Base-by-base conservation (phyloP, 2,113 vertebrate species). In the Tragelaphus scriptus region DNA sequence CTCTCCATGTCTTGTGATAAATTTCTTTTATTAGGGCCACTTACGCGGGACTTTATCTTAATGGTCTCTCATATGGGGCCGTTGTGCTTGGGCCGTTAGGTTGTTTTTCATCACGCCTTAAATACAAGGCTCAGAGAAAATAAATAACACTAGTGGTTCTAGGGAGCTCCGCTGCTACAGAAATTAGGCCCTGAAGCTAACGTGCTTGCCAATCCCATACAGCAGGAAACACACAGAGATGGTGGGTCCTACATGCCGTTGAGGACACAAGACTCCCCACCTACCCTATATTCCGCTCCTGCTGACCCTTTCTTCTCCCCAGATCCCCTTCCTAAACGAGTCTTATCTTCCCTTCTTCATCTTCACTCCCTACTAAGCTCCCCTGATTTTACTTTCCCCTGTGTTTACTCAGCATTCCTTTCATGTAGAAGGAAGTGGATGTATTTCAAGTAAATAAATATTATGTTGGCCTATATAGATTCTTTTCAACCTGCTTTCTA, bases 21-120 rank as follows among this genome's bases (percentile, higher is more conserved):
- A 99, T 99, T 98, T 98, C 98, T 99, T 99, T 99, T 99, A 99
- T 99, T 99, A 99, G 96, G 98, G 98, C 98, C 98, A 99, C 98
- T 99, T 99, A 99, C 4, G 90, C 40, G 88, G 97, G 98, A 98
- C 98, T 99, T 99, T 99, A 99, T 99, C 99, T 99, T 99, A 99
- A 99, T 99, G 97, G 98, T 98, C 97, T 98, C 98, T 99, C 98
- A 98, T 98, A 94, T 85, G 97, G 98, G 98, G 97, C 97, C 99
- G 98, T 98, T 98, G 98, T 97, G 88, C 91, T 96, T 82, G 65
- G 97, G 98, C 98, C 81, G 26, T 84, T 98, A 97, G 96, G 98
- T 94, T 98, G 11, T 99, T 99, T 99, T 98, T 99, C 99, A 99
- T 98, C 96, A 92, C 0, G 40, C 95, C 98, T 98, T 98, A 98